Percentiles rank a stretch among this genome's conserved stretches.
phyloP scores from a whole-genome alignment of 1,140 invertebrate species.

The Sipha flava region DNA sequence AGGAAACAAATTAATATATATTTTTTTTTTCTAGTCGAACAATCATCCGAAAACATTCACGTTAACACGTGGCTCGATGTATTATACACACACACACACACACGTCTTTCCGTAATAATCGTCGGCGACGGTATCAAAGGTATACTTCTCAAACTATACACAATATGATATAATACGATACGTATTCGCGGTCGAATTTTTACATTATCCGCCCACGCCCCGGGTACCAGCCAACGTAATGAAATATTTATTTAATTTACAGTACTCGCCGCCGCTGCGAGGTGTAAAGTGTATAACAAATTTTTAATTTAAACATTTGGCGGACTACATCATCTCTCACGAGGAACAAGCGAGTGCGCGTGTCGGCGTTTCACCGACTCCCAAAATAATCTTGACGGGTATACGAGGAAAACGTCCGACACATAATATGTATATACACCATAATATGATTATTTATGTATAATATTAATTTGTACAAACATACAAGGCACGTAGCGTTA shows the following conservation, averaged over 20 bases:
- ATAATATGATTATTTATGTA: not conserved
- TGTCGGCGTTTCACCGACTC: not conserved
- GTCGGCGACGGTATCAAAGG: not conserved
- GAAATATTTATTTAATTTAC: slow-evolving; percentile 11
- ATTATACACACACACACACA: not conserved
- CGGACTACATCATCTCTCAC: not conserved
- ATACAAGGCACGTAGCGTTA: too few relatives aligned
- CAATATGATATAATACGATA: not conserved
- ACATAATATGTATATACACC: not conserved
- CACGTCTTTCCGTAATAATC: not conserved
- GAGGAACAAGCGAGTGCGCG: too few relatives aligned
- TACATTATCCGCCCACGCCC: not conserved
- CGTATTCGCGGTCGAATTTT: not conserved
- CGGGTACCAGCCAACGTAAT: not conserved
- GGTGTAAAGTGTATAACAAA: not conserved
- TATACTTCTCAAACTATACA: not conserved
- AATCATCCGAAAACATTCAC: not conserved
- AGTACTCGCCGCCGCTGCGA: not conserved
- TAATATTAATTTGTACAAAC: not conserved
- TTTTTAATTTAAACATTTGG: not conserved
- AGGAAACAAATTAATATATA: not conserved
- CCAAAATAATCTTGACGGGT: too few relatives aligned
- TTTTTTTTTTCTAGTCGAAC: not conserved
- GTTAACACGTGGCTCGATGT: not conserved
- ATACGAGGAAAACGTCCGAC: too few relatives aligned